phyloP scores from a whole-genome alignment of 2,888 invertebrate genomes.

The Dasysyrphus tricinctus region DNA sequence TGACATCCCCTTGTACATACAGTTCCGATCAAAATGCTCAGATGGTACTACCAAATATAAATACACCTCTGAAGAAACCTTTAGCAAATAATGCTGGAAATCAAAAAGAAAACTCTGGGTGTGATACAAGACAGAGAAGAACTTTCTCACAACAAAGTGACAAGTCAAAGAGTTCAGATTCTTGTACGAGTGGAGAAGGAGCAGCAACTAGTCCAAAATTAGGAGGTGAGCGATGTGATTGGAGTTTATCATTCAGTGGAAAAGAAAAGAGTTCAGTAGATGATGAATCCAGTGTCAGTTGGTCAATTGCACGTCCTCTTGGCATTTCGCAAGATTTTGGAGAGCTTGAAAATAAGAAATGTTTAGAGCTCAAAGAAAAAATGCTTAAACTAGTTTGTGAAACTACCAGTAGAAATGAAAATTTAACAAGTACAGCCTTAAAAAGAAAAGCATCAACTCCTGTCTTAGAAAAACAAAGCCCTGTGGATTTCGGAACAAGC shows the following conservation, averaged over 20 bases:
- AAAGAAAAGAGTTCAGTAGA: constrained; percentile 88
- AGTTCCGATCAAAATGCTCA: constrained; percentile 84
- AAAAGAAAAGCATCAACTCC: constrained; percentile 85
- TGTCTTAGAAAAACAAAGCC: constrained; percentile 87
- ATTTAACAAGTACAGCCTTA: constrained; percentile 83
- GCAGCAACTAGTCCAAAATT: constrained; percentile 87
- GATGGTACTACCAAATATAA: constrained; percentile 86
- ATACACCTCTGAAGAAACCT: constrained; percentile 85
- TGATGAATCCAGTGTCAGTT: constrained; percentile 90
- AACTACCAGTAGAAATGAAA: constrained; percentile 83
- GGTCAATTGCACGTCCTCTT: constrained; percentile 91
- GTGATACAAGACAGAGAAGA: constrained; percentile 85
- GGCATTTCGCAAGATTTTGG: constrained; percentile 91
- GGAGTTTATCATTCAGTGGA: constrained; percentile 83
- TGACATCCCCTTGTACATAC: constrained; percentile 83
- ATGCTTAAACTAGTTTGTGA: constrained; percentile 86
- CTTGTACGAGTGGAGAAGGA: constrained; percentile 90
- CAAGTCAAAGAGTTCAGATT: constrained; percentile 91
- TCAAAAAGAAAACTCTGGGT: constrained; percentile 68
- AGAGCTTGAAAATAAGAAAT: constrained; percentile 85
- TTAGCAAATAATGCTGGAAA: constrained; percentile 81
- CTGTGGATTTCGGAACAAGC: constrained; percentile 86
- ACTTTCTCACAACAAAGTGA: constrained; percentile 85
- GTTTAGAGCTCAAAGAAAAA: constrained; percentile 86
- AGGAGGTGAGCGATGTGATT: constrained; percentile 83